A percentile compares a stretch with the other conserved stretches of the same genome.
Evolutionary conservation across 92 coral and sea anemone genomes (phyloP).

Genomic region (Epizoanthus ramosus): DNA sequence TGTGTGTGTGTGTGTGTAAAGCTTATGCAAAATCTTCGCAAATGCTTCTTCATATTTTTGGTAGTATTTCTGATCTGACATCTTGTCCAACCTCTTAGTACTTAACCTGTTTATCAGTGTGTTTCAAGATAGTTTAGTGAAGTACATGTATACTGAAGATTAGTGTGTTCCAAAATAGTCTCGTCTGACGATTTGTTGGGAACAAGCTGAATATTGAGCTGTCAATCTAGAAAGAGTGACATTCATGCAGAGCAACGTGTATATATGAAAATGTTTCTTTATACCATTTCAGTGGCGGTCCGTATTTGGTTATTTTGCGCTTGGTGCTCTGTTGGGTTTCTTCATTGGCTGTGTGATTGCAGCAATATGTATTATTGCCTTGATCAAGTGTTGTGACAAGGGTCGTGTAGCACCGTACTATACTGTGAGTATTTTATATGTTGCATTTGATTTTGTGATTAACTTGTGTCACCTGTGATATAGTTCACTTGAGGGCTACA

Average conservation of each 20-base stretch:
- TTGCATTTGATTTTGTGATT: background rate
- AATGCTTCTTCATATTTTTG: too few species aligned
- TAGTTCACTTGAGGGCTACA: too few species aligned
- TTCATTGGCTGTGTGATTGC: slow-evolving; percentile 74
- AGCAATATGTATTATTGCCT: slow-evolving; percentile 59
- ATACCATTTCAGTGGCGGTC: slow-evolving; percentile 58
- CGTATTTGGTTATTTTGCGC: slow-evolving; percentile 85
- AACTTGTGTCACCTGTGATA: too few species aligned
- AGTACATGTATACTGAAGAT: too few species aligned
- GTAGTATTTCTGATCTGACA: too few species aligned
- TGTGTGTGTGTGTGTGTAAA: too few species aligned
- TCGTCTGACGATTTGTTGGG: slow-evolving; percentile 30
- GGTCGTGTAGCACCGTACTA: slow-evolving; percentile 92
- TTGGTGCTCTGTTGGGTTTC: slow-evolving; percentile 90
- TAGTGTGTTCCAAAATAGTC: background rate
- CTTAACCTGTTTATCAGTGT: too few species aligned
- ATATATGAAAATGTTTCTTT: background rate
- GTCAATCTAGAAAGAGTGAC: background rate
- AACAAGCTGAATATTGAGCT: slow-evolving; percentile 66
- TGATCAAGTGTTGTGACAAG: slow-evolving; percentile 88
- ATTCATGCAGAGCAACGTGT: background rate
- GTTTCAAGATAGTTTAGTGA: too few species aligned
- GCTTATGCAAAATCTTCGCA: too few species aligned
- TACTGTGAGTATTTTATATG: slow-evolving; percentile 64
- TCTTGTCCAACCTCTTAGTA: too few species aligned